phyloP scores from a whole-genome alignment of 2,888 invertebrate genomes.

The Molanna angustata region DNA sequence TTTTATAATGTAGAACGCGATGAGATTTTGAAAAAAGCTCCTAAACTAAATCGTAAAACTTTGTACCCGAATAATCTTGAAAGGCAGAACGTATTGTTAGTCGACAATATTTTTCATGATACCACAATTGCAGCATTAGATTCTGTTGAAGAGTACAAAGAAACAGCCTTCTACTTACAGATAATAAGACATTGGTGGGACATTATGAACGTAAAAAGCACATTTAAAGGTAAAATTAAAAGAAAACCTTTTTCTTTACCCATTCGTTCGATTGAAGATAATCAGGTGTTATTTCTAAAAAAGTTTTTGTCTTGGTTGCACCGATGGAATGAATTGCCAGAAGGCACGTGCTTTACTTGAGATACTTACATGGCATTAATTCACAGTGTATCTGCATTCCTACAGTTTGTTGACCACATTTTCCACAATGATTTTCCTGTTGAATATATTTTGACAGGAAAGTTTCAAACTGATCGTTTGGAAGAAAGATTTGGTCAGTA shows the following conservation, averaged over 20 bases:
- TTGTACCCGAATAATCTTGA: slow-evolving; percentile 4
- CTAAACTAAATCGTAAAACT: slow-evolving; percentile 4
- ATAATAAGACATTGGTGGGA: slow-evolving; percentile 4
- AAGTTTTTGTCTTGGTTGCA: background rate
- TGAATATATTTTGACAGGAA: slow-evolving; percentile 3
- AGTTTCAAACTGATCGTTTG: slow-evolving; percentile 4
- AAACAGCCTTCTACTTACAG: background rate
- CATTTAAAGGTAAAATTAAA: background rate
- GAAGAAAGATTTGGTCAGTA: slow-evolving; percentile 8
- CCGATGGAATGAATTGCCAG: background rate
- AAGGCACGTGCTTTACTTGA: background rate
- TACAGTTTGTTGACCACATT: background rate
- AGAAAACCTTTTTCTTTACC: background rate
- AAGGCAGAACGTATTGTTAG: slow-evolving; percentile 4
- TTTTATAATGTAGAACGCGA: too few relatives aligned
- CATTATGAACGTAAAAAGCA: background rate
- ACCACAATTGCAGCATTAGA: slow-evolving; percentile 1
- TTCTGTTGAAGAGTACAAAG: background rate
- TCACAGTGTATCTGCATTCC: background rate
- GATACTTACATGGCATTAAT: background rate
- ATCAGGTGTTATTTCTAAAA: background rate
- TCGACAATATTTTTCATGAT: slow-evolving; percentile 8
- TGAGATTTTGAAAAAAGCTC: too few relatives aligned
- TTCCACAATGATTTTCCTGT: background rate
- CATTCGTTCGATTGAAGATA: too few relatives aligned